Base-by-base conservation (phyloP, 1,140 invertebrate species). In the Caenorhabditis briggsae region DNA sequence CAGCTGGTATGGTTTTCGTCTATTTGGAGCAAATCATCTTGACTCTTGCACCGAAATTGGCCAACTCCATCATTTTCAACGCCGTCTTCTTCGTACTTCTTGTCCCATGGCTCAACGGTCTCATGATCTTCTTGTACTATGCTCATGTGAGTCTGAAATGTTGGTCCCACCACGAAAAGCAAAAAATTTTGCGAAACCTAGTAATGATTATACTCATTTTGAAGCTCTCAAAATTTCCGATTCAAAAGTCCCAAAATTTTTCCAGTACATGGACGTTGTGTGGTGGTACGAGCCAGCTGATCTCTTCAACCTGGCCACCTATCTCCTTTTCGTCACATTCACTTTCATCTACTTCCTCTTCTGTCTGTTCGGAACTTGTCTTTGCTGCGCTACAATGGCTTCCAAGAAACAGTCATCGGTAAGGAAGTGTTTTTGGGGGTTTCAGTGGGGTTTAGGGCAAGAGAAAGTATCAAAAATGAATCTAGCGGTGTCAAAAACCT, bases 261-360 rank as follows among this genome's bases (percentile, higher is more conserved):
- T 84, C 20, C 48, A 70, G 85, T 86, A 23, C 56, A 86, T 86
- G 82, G 33, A 86, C n/a, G 20, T 64, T 8, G 43, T 61, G 33
- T 86, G 85, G 85, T 86, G 85, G 85, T 86, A 86, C 48, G 70
- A 86, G 7, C 85, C 85, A 59, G 82, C 82, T 25, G 85, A 86
- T 41, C 85, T 86, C 25, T 86, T 86, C 85, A 86, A 86, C 46
- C 50, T 86, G 41, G 55, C 56, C 23, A 86, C 85, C 5, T 86
- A 82, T 56, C 23, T 58, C 16, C 53, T 86, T 9, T 86, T 86
- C 55, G n/a, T 59, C 85, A 23, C 20, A 2, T 78, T 86, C 64
- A 82, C 85, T 7, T 25, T 86, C 20, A 48, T 86, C 74, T 86
- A 86, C 56, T 86, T 86, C 11, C 5, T 86, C 78, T 86, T 86